A percentile compares a stretch with the other conserved stretches of the same genome.
These are phyloP conservation scores for Drosophila borborema DNA, from an alignment of 2,888 invertebrate species.

Conservation along the genomic window DNA sequence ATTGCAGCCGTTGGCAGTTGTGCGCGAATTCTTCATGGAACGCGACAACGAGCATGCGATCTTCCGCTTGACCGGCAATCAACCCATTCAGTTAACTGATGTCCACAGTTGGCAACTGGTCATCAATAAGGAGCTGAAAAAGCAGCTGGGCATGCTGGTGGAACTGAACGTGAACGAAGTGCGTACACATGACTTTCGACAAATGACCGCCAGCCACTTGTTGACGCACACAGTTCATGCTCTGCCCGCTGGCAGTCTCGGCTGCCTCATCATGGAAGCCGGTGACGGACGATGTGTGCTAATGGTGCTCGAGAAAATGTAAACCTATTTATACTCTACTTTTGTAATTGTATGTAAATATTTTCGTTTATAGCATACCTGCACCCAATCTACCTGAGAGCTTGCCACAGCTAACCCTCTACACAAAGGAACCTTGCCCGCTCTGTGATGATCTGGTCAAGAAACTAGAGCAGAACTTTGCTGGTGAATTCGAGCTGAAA, in stretches of 20 bases:
- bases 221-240: conserved; percentile 96
- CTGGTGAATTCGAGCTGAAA: conserved; percentile 88
- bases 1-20: conserved; percentile 58
- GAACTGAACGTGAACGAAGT: conserved; percentile 88
- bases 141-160: conserved; percentile 95
- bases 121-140: conserved; percentile 90
- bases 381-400: not conserved
- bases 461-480: conserved; percentile 87
- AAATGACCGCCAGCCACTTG: conserved; percentile 98
- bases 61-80: conserved; percentile 81
- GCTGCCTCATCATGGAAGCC: conserved; percentile 97
- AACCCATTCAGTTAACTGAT: conserved; percentile 93
- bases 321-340: conserved; percentile 61
- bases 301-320: conserved; percentile 96
- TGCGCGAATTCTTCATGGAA: conserved; percentile 60
- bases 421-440: conserved; percentile 92
- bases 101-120: conserved; percentile 89
- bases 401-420: conserved; percentile 90
- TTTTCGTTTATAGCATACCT: conserved; percentile 16
- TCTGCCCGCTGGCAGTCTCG: conserved; percentile 94
- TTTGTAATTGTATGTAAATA: not conserved
- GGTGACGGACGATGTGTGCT: conserved; percentile 98
- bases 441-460: conserved; percentile 92
- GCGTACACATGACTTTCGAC: conserved; percentile 97
- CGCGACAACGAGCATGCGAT: conserved; percentile 33